Base-by-base conservation (phyloP, 2,888 invertebrate genomes). In the Aphidius colemani region DNA sequence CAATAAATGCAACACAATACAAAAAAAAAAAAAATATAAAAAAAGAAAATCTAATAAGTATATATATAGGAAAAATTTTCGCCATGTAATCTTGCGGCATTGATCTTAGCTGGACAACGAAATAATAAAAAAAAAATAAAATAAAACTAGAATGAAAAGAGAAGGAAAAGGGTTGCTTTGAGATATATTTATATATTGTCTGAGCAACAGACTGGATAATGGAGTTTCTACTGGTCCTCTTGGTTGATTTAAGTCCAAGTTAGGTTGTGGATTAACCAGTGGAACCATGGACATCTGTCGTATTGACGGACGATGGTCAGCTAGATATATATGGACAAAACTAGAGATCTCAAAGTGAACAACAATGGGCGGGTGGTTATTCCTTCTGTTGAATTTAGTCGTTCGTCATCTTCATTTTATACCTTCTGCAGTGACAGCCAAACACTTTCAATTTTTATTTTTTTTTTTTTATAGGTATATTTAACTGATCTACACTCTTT, bases 21-120 rank as follows among this genome's bases (percentile, higher is more conserved):
- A 53, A 55, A 62, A 10, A 40, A 53, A 58, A 9, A 11, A 57
- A 43, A 46, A 18, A 44, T 59, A 49, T 53, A 68, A 51, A 69
- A 69, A 64, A 57, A 60, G 45, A 48, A 57, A 64, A 62, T 60
- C 59, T 63, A 46, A 59, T 48, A 53, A 50, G 60, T 60, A 44
- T 64, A 71, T 63, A 65, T 67, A 61, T 30, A 68, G 11, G 48
- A 70, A 70, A 74, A 73, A 71, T 78, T 77, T 81, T 79, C 75
- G 81, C 81, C 76, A 79, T 78, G 80, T 79, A 82, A 82, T 82
- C 82, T 81, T 79, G 69, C 78, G 48, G 78, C 74, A 80, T 80
- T 81, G 78, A 80, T 80, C 78, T 79, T 69, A 30, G 30, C 30
- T 30, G 30, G 30, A 30, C 67, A 48, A 46, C 40, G 68, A 63